These are phyloP conservation scores for Ridgeia piscesae DNA, from an alignment of 1,140 invertebrate genomes.

Conservation along the genomic window DNA sequence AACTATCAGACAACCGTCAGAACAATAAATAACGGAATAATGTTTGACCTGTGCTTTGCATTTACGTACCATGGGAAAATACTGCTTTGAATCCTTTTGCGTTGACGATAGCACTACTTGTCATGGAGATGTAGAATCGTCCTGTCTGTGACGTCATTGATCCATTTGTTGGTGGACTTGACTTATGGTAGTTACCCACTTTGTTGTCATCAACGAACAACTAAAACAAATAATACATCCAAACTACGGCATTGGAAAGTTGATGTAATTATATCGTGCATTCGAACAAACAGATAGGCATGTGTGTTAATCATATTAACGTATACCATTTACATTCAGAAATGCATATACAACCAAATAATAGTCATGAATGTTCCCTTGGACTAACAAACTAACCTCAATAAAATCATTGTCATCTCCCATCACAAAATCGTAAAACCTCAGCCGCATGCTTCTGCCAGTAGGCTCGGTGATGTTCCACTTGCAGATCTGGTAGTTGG, in stretches of 20 bases:
- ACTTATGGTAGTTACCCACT: background rate
- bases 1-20: too few relatives aligned
- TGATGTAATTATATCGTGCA: too few relatives aligned
- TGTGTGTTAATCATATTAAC: too few relatives aligned
- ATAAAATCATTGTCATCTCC: background rate
- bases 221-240: background rate
- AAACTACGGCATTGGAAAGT: too few relatives aligned
- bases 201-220: background rate
- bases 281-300: too few relatives aligned
- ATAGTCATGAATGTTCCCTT: background rate
- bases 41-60: background rate
- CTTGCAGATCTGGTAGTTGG: background rate
- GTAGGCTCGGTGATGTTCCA: background rate
- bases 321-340: too few relatives aligned
- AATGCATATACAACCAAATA: background rate
- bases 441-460: background rate
- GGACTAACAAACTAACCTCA: background rate
- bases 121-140: background rate
- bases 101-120: background rate
- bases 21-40: background rate
- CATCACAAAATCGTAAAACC: background rate
- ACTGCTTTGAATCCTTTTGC: background rate
- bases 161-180: background rate
- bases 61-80: background rate
- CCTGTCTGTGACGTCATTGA: background rate